Conservation (phyloP, 2,113 vertebrate species). For the Chauna torquata region DNA sequence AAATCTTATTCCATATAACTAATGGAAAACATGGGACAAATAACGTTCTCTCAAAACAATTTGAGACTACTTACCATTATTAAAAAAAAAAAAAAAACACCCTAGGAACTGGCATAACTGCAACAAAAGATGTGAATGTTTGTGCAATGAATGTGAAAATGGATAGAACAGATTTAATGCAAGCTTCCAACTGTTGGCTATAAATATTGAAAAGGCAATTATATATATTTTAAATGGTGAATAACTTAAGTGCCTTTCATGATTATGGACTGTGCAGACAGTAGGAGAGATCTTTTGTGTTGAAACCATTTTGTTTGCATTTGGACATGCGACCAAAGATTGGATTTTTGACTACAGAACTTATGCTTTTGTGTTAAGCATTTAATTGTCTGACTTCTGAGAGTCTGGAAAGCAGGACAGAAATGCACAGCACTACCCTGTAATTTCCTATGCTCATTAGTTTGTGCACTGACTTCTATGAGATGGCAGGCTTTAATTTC, state of each 20-base stretch:
- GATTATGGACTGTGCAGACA: constrained; percentile 1
- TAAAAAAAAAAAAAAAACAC: background rate
- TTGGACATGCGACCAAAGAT: background rate
- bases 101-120: background rate
- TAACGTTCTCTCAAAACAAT: background rate
- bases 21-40: background rate
- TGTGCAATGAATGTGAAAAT: background rate
- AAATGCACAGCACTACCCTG: constrained; percentile 2
- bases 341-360: background rate
- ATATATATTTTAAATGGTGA: background rate
- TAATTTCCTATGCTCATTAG: constrained; percentile 29
- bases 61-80: background rate
- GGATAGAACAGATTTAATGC: background rate
- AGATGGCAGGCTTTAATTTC: constrained; percentile 68
- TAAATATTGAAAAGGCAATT: constrained; percentile 5
- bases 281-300: background rate
- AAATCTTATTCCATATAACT: background rate
- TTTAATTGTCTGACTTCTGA: constrained; percentile 31
- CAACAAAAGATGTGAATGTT: background rate
- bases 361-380: constrained; percentile 18
- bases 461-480: background rate
- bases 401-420: constrained; percentile 11
- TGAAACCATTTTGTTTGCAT: background rate
- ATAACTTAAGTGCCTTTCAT: background rate
- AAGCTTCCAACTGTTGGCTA: background rate